Base-by-base conservation (phyloP, 2,113 vertebrate genomes). In the Pelvicachromis taeniatus region DNA sequence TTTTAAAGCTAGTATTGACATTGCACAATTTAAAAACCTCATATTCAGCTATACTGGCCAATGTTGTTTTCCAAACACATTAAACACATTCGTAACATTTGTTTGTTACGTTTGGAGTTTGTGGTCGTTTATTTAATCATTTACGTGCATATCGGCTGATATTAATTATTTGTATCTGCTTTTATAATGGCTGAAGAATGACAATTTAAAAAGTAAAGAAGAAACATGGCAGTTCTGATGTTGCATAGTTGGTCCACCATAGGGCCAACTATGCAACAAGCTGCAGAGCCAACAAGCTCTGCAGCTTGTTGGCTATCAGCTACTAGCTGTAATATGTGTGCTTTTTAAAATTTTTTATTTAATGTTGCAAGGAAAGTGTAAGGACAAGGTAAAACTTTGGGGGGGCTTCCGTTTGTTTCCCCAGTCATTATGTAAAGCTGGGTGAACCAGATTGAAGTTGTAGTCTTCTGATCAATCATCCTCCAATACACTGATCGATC, bases 181-280 rank as follows among this genome's bases (percentile, higher is more conserved):
- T 9, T 65, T 65, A 3, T 65, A 65, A 65, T 40, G n/a, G 35
- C 35, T 21, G 61, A 65, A 40, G 21, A 65, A 40, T 14, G 11
- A 40, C 13, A 21, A 65, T 65, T 40, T 65, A n/a, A 40, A 65
- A 65, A 65, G 35, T 14, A 40, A 65, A 19, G n/a, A 65, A 1
- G 0, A 65, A 40, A 5, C 0, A 11, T 38, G 0, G 21, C 14
- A 40, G 11, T 65, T 38, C 4, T 21, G 35, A 65, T 21, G 11
- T 1, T 14, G 19, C 11, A 65, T 42, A 13, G 40, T 42, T 42
- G 4, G 40, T 13, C 40, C 40, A 13, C 40, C 38, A 11, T 9
- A 40, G 38, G 10, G 38, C 38, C 38, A n/a, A n/a, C n/a, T n/a
- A n/a, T n/a, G n/a, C n/a, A n/a, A n/a, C n/a, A n/a, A n/a, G n/a